These are phyloP conservation scores for Agrochola lychnidis DNA, from an alignment of 2,888 invertebrate genomes.

Conservation along the genomic window DNA sequence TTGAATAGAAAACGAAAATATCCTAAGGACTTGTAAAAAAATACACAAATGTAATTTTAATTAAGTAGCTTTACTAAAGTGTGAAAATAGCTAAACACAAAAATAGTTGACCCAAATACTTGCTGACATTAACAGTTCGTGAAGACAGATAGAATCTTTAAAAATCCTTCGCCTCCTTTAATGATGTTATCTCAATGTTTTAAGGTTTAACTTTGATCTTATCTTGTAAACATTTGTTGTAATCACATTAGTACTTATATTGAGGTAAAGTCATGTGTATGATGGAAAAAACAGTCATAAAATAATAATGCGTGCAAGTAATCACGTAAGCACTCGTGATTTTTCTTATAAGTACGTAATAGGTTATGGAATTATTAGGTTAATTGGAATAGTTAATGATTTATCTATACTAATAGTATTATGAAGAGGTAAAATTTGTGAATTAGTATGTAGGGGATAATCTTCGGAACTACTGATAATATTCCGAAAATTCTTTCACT, in stretches of 20 bases:
- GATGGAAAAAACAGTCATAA: not conserved
- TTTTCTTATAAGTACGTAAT: not conserved
- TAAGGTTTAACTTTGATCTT: slow-evolving; percentile 38
- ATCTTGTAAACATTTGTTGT: not conserved
- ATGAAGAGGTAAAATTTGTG: too few species aligned
- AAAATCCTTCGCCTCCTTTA: slow-evolving; percentile 43
- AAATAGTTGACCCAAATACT: slow-evolving; percentile 27
- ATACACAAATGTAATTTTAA: not conserved
- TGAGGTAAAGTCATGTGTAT: slow-evolving; percentile 16
- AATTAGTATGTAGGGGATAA: too few species aligned
- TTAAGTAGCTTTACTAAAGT: not conserved
- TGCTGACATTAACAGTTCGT: slow-evolving; percentile 15
- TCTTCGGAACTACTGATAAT: too few species aligned
- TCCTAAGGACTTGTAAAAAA: not conserved
- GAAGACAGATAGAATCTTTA: slow-evolving; percentile 17
- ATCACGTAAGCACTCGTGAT: not conserved
- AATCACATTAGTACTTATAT: not conserved
- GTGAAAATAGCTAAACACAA: slow-evolving; percentile 16
- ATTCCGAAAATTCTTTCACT: too few species aligned
- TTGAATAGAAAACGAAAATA: not conserved
- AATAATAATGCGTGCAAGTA: slow-evolving; percentile 7
- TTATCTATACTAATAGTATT: not conserved
- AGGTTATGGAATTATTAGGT: not conserved
- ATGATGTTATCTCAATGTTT: slow-evolving; percentile 23
- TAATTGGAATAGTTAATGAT: not conserved